Base-by-base conservation (phyloP, 1,140 invertebrate genomes). In the Babylonia areolata region DNA sequence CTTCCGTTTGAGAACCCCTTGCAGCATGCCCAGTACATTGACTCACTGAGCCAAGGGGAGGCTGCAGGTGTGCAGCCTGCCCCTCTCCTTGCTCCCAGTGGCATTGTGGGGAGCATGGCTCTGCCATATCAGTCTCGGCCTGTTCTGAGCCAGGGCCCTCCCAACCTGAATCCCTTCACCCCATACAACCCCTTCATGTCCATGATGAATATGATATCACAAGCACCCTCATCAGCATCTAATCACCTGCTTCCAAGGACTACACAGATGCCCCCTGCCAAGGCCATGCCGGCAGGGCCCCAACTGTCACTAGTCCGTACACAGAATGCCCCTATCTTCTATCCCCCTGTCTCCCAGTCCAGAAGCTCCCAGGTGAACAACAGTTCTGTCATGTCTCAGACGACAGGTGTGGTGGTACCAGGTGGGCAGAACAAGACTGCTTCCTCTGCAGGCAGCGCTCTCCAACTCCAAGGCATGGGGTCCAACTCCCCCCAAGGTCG, bases 1-100 rank as follows among this genome's bases (percentile, higher is more conserved):
- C 86, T 94, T 46, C 93, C 93, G 12, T 89, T 90, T 69, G 90
- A 92, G 69, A 91, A 93, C 87, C 93, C 93, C 17, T 87, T 94
- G 39, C 89, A 91, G 78, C 91, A 92, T 91, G 93, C 93, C 17
- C 88, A 90, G 37, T 94, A 93, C 85, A 84, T 93, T 71, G 92
- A 92, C 81, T 85, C 71, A 73, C 85, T 79, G 64, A 79, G 33
- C 58, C 78, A 33, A 79, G 42, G 15, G 3, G 86, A 86, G 31
- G 75, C 20, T 12, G 39, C 39, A 28, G 79, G 64, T 9, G 12
- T 42, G 46, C 46, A 58, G 84, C 78, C 71, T 39, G 51, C 84
- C 86, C 42, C 87, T 84, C 28, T 85, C 54, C 31, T 84, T 28
- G 58, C 23, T 20, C 37, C 54, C 51, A 15, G 78, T 71, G 37